phyloP scores from a whole-genome alignment of 1,140 invertebrate species.

The Panulirus ornatus region DNA sequence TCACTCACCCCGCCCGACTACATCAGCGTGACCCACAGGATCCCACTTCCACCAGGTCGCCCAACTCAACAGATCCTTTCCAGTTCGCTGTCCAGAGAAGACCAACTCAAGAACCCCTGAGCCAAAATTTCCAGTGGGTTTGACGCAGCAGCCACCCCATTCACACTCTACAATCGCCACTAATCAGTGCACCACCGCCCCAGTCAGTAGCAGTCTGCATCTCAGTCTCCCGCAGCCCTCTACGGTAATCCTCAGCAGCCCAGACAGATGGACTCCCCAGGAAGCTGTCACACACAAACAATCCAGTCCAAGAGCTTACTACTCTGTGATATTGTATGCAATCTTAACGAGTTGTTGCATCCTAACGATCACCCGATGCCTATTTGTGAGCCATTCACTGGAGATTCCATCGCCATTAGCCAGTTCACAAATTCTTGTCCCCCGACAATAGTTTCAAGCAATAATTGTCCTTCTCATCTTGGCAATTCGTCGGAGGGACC shows the following conservation, averaged over 20 bases:
- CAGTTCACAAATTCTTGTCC: background rate
- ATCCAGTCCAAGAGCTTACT: background rate
- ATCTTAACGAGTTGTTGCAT: background rate
- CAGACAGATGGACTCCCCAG: background rate
- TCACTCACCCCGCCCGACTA: too few species aligned
- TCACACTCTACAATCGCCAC: too few species aligned
- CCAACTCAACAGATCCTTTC: too few species aligned
- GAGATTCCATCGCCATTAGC: background rate
- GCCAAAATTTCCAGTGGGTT: too few species aligned
- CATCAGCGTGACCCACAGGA: too few species aligned
- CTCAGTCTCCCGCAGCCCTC: background rate
- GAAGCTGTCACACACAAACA: background rate
- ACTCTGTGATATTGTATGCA: background rate
- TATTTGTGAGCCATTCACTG: background rate
- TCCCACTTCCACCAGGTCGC: too few species aligned
- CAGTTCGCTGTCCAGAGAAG: too few species aligned
- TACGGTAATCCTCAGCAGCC: background rate
- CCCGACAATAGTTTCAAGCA: background rate
- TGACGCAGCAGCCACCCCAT: too few species aligned
- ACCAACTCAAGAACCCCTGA: too few species aligned
- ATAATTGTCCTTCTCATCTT: background rate
- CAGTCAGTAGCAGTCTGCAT: too few species aligned
- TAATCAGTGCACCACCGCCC: too few species aligned
- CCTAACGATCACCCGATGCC: background rate
- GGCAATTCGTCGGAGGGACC: background rate